Conservation (phyloP, 2,113 vertebrate species). For the Labeo catla region DNA sequence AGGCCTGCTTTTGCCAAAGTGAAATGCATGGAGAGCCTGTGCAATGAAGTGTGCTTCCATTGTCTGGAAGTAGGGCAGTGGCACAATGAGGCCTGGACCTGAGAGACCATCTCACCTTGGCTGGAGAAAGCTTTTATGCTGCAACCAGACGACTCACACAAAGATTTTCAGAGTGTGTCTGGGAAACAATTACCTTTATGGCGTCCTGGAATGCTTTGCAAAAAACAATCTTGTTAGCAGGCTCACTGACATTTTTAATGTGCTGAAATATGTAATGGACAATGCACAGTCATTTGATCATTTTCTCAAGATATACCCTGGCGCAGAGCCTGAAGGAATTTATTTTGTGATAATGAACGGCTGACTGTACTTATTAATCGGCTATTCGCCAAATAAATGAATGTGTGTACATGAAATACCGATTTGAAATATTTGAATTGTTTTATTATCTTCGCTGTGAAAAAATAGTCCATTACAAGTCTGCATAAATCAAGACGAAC, state of each 20-base stretch:
- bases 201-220: background rate
- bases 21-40: constrained; percentile 42
- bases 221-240: constrained; percentile 26
- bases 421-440: background rate
- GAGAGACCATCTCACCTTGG: constrained; percentile 40
- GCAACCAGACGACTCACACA: constrained; percentile 44
- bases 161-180: constrained; percentile 22
- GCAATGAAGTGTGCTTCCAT: constrained; percentile 61
- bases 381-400: background rate
- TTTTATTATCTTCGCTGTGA: background rate
- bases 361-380: background rate
- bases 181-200: constrained; percentile 19
- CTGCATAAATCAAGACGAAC: background rate
- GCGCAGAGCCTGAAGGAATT: background rate
- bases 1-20: constrained; percentile 52
- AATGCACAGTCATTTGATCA: constrained; percentile 12
- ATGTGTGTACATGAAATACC: background rate
- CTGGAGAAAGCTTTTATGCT: constrained; percentile 49
- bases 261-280: background rate
- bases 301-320: background rate
- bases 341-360: background rate
- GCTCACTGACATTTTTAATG: constrained; percentile 4
- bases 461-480: no score
- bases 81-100: constrained; percentile 53
- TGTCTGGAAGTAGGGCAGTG: constrained; percentile 65